These are phyloP conservation scores for Tenthredo mesomela DNA, from an alignment of 2,888 invertebrate genomes.

Conservation along the genomic window DNA sequence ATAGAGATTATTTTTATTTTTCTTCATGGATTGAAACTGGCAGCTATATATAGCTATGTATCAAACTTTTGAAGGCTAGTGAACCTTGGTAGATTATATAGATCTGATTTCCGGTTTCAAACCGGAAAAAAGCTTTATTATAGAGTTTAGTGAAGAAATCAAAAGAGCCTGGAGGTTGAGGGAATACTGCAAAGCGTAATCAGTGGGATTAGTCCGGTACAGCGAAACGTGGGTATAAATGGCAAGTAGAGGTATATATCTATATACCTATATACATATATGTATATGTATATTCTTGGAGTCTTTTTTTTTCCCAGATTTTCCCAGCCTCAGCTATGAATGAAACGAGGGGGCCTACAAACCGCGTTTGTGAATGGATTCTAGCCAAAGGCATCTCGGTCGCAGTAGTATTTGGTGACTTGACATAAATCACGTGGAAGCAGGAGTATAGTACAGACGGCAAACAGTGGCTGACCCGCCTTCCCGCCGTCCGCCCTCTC, in stretches of 20 bases:
- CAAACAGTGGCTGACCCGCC: constrained; percentile 72
- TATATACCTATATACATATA: not conserved
- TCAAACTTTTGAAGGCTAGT: not conserved
- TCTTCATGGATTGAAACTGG: not conserved
- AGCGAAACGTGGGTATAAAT: constrained; percentile 6
- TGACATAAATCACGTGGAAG: constrained; percentile 72
- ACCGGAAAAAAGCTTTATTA: not conserved
- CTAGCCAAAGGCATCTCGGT: constrained; percentile 56
- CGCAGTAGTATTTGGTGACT: constrained; percentile 57
- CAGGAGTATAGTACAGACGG: constrained; percentile 69
- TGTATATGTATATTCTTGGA: not conserved
- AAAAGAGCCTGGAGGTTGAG: not conserved
- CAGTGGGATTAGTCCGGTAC: constrained; percentile 22
- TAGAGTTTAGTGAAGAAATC: not conserved
- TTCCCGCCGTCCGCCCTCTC: constrained; percentile 62
- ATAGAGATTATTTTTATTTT: not conserved
- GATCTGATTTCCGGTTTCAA: constrained; percentile 2
- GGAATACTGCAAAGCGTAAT: constrained; percentile 17
- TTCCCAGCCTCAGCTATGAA: constrained; percentile 60
- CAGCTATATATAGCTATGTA: not conserved
- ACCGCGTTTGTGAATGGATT: constrained; percentile 60
- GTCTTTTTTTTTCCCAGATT: constrained; percentile 23
- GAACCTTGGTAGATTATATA: not conserved
- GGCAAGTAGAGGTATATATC: not conserved
- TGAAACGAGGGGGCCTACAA: constrained; percentile 61